Conservation (phyloP, 2,888 invertebrate species). For the Dasypolia templi region DNA sequence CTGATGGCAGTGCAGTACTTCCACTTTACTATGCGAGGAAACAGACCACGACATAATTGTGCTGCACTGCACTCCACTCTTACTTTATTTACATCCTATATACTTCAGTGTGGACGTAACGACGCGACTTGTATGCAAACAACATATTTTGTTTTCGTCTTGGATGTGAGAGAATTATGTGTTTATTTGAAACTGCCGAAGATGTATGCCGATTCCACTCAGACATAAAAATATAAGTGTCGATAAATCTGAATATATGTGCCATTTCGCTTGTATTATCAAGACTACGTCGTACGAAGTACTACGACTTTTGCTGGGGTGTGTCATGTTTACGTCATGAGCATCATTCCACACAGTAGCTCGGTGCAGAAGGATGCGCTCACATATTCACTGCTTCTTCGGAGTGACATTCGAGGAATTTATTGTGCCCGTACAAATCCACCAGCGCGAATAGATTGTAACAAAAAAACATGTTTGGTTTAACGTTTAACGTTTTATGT, state of each 20-base stretch:
- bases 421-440: not conserved
- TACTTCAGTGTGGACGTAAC: not conserved
- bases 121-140: conserved; percentile 3
- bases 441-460: not conserved
- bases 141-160: not conserved
- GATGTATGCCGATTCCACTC: not conserved
- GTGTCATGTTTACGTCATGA: not conserved
- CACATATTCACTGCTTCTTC: not conserved
- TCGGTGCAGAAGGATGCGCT: not conserved
- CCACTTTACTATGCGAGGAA: not conserved
- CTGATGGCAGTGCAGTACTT: conserved; percentile 2
- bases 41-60: not conserved
- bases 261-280: not conserved
- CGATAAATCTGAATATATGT: conserved; percentile 7
- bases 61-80: not conserved
- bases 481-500: no score
- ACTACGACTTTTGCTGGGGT: not conserved
- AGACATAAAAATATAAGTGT: not conserved
- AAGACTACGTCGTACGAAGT: not conserved
- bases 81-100: conserved; percentile 10
- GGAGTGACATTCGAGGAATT: not conserved
- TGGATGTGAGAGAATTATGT: not conserved
- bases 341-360: not conserved
- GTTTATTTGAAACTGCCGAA: conserved; percentile 13
- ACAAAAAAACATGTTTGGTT: no score